Percentiles rank a stretch among this genome's conserved stretches.
Evolutionary conservation across 2,888 invertebrate genomes (phyloP).

Genomic region (Calliopum simillimum): DNA sequence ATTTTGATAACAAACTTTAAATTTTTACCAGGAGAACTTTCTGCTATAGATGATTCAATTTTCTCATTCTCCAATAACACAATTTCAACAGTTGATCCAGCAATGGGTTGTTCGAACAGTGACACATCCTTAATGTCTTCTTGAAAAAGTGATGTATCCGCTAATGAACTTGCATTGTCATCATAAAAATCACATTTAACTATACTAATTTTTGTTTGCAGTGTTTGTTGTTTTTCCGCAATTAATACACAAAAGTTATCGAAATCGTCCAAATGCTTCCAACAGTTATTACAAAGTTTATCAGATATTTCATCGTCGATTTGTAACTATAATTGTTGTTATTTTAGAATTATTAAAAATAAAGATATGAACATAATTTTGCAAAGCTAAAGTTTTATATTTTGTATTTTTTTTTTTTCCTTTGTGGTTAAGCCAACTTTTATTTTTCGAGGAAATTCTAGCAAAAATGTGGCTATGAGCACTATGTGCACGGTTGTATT

Average conservation of each 20-base stretch:
- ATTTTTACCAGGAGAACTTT: neutral
- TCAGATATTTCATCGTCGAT: constrained; percentile 32
- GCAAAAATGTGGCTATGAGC: no score
- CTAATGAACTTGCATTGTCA: neutral
- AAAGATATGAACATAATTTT: neutral
- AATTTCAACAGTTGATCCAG: neutral
- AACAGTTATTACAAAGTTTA: constrained; percentile 46
- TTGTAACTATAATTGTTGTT: constrained; percentile 25
- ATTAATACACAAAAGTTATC: constrained; percentile 44
- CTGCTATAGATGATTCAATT: neutral
- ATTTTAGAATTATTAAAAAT: neutral
- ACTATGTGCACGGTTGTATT: no score
- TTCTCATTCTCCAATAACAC: neutral
- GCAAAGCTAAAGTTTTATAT: neutral
- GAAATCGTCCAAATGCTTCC: constrained; percentile 44
- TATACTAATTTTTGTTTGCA: neutral
- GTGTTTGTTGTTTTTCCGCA: constrained; percentile 43
- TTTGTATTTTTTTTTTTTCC: no score
- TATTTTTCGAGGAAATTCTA: no score
- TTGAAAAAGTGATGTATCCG: neutral
- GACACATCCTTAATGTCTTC: neutral
- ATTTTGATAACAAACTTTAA: no score
- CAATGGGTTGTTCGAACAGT: neutral
- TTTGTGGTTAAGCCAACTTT: no score
- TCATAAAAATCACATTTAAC: constrained; percentile 1